Base-by-base conservation (phyloP, 2,888 invertebrate species). In the Drosophila affinis region DNA sequence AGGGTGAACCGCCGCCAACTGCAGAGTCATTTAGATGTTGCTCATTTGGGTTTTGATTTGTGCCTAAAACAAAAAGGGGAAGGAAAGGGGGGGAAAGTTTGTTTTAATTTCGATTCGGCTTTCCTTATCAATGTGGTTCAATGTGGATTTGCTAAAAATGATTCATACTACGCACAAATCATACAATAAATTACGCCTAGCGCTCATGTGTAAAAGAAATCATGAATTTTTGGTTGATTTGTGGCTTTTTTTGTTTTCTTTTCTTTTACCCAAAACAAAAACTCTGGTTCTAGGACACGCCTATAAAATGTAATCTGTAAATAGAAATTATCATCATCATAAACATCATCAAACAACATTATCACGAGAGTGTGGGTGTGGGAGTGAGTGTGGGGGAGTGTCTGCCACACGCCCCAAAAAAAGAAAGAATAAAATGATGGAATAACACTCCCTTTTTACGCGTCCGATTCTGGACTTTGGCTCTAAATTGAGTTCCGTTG, bases 31-130 rank as follows among this genome's bases (percentile, higher is more conserved):
- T 79, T 80, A 81, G 74, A 76, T 72, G 81, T 62, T 78, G 76
- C 76, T 90, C 90, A 90, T 83, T 90, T 82, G 78, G 76, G 75
- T 82, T 89, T 77, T 78, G 82, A 86, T 88, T 91, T 86, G 86
- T 79, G 84, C 87, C 90, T 90, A 55, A n/a, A 46, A 46, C 48
- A 32, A 39, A 24, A 24, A 24, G 24, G 5, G 24, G 21, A 18
- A 18, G 1, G 21, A 21, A 24, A 24, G 5, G 29, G 14, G 18
- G 48, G 21, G 54, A 54, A 47, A 54, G 67, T 56, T 34, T 62
- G 59, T 60, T 47, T 45, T 57, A 67, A 72, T n/a, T 39, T 39
- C 39, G n/a, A 39, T n/a, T 39, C 29, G 70, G 14, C 39, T 69
- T 49, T 52, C 39, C 54, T 55, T 74, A 57, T 75, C 56, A 71